phyloP scores from a whole-genome alignment of 2,888 invertebrate genomes.

The Augochlorella aurata region DNA sequence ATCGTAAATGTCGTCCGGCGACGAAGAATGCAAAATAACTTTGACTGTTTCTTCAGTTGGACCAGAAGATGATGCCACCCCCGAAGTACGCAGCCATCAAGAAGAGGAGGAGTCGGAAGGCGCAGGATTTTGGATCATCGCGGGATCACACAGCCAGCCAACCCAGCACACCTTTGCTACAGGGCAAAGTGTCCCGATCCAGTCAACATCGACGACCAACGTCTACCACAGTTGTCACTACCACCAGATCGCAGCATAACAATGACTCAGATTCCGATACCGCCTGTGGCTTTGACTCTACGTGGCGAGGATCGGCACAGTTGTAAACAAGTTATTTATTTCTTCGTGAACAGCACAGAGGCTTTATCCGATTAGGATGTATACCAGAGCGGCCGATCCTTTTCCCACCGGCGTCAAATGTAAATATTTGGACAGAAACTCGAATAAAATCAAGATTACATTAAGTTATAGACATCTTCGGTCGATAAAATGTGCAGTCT shows the following conservation, averaged over 20 bases:
- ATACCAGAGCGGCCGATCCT: neutral
- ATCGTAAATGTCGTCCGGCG: neutral
- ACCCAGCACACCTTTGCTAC: conserved; percentile 76
- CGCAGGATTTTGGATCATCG: conserved; percentile 82
- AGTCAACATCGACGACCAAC: conserved; percentile 74
- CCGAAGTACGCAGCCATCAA: conserved; percentile 87
- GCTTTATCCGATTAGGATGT: conserved; percentile 32
- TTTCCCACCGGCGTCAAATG: conserved; percentile 10
- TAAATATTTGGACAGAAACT: too few species aligned
- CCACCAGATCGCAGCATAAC: conserved; percentile 78
- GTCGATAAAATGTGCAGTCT: too few species aligned
- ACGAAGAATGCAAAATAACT: neutral
- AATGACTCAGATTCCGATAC: conserved; percentile 93
- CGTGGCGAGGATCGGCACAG: conserved; percentile 84
- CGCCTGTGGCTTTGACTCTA: conserved; percentile 92
- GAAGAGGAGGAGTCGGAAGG: conserved; percentile 87
- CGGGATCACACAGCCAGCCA: conserved; percentile 69
- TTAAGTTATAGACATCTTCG: too few species aligned
- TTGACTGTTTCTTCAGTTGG: conserved; percentile 62
- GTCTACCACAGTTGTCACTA: conserved; percentile 75
- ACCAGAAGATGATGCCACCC: conserved; percentile 88
- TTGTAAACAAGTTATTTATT: conserved; percentile 56
- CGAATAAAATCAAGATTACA: too few species aligned
- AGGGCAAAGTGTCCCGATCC: conserved; percentile 66
- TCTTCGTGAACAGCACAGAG: conserved; percentile 9